phyloP scores from a whole-genome alignment of 35 echinoderm and acorn worm species.

The Patiria miniata region DNA sequence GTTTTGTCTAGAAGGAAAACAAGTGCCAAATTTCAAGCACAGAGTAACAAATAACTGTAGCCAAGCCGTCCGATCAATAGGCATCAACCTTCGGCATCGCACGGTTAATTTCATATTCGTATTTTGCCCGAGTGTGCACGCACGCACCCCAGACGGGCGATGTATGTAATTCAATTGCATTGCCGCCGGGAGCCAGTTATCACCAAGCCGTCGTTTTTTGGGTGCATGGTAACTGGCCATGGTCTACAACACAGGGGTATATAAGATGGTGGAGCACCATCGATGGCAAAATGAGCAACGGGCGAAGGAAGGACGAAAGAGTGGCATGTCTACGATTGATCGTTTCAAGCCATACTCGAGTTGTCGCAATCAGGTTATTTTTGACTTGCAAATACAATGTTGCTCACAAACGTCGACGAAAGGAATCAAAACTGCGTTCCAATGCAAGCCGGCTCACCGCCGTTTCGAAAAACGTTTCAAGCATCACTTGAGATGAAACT shows the following conservation, averaged over 20 bases:
- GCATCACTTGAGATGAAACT: too few relatives aligned
- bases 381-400: too few relatives aligned
- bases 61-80: not conserved
- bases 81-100: not conserved
- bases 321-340: not conserved
- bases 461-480: too few relatives aligned
- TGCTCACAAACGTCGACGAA: too few relatives aligned
- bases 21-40: too few relatives aligned
- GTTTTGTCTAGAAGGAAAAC: too few relatives aligned
- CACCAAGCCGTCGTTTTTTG: not conserved
- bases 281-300: not conserved
- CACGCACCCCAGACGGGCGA: not conserved
- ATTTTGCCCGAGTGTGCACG: not conserved
- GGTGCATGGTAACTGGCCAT: not conserved
- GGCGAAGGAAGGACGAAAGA: not conserved
- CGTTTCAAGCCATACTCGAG: not conserved
- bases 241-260: not conserved
- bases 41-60: too few relatives aligned
- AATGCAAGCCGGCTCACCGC: too few relatives aligned
- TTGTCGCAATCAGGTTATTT: too few relatives aligned
- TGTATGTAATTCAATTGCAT: conserved; percentile 14
- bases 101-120: conserved; percentile 28
- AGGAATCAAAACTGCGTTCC: too few relatives aligned
- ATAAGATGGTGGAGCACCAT: not conserved
- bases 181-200: not conserved